A percentile compares a stretch with the other conserved stretches of the same genome.
phyloP scores from a whole-genome alignment of 1,140 invertebrate genomes.

The Panulirus ornatus region DNA sequence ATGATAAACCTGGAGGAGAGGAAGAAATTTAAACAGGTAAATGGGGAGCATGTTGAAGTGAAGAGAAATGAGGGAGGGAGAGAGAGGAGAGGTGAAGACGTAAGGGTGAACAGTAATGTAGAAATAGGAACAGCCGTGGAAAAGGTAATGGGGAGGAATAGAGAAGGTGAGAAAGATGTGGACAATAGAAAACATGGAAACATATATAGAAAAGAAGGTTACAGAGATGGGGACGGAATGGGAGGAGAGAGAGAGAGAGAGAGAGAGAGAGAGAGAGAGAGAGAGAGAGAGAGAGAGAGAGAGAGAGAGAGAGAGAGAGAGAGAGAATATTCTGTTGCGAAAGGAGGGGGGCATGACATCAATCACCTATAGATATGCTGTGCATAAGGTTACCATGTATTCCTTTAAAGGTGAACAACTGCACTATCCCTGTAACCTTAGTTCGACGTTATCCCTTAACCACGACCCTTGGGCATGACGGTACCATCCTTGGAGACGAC shows the following conservation, averaged over 20 bases:
- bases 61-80: not conserved
- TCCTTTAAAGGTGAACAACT: no score
- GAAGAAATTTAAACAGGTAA: no score
- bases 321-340: no score
- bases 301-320: conserved; percentile 17
- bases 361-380: no score
- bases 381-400: no score
- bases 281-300: not conserved
- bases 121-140: not conserved
- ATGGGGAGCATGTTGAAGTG: not conserved
- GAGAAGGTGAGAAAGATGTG: not conserved
- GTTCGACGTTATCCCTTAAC: no score
- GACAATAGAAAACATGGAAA: not conserved
- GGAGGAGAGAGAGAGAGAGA: not conserved
- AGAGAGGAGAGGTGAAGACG: not conserved
- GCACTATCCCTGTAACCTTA: no score
- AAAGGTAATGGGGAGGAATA: not conserved
- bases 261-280: not conserved
- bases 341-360: no score
- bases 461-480: no score
- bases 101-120: not conserved
- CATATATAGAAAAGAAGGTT: not conserved
- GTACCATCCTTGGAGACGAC: no score
- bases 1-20: no score
- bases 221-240: not conserved